Evolutionary conservation across 1,140 invertebrate species (phyloP).

Genomic region (Frieseomelitta varia): DNA sequence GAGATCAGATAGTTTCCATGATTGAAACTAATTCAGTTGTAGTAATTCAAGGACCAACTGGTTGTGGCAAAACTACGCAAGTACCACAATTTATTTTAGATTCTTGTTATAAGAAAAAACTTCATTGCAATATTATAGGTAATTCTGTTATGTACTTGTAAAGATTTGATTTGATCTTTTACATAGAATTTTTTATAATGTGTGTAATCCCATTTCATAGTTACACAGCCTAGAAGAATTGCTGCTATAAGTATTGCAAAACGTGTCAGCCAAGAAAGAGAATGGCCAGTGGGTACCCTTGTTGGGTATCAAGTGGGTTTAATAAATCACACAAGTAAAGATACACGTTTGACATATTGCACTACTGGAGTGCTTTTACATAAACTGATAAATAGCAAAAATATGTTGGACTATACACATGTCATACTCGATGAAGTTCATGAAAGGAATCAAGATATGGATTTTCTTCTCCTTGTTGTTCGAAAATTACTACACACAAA

Average conservation of each 20-base stretch:
- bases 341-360: constrained; percentile 94
- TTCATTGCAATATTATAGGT: constrained; percentile 89
- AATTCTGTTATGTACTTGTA: neutral
- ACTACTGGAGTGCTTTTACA: constrained; percentile 91
- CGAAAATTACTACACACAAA: constrained; percentile 90
- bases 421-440: constrained; percentile 98
- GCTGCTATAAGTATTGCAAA: constrained; percentile 92
- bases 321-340: constrained; percentile 83
- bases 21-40: constrained; percentile 87
- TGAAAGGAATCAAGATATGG: constrained; percentile 96
- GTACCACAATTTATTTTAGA: constrained; percentile 95
- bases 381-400: constrained; percentile 86
- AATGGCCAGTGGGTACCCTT: constrained; percentile 88
- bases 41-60: constrained; percentile 95
- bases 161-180: neutral
- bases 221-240: constrained; percentile 93
- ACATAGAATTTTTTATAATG: neutral
- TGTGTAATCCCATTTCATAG: constrained; percentile 71
- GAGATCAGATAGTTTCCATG: constrained; percentile 84
- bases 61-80: constrained; percentile 91
- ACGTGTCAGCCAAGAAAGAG: constrained; percentile 89
- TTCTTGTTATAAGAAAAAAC: constrained; percentile 83
- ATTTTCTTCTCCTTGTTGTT: constrained; percentile 94
- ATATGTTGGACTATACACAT: constrained; percentile 89
- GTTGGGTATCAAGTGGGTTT: constrained; percentile 93